Base-by-base conservation (phyloP, 53 echinoderm and acorn worm genomes). In the Pentamera pediparva region DNA sequence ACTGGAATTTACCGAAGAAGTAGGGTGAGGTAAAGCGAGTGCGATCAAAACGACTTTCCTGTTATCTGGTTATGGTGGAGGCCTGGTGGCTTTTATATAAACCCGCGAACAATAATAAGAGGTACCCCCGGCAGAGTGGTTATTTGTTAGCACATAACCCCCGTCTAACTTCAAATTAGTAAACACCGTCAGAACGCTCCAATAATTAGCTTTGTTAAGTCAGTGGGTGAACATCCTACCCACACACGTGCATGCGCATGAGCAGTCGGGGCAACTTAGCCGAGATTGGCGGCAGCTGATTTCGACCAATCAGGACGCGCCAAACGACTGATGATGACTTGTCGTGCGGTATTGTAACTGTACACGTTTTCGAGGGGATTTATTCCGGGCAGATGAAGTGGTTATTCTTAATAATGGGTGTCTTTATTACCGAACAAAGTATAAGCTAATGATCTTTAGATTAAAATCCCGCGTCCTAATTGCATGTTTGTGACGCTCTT, bases 131-230 rank as follows among this genome's bases (percentile, higher is more conserved):
- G 67, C 43, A 28, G 67, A 29, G 27, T 43, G 67, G 29, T 67
- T 43, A 43, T 53, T 67, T 67, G 67, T 67, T 41, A 67, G 30
- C 45, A 67, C 27, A 25, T 41, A 67, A 47, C 45, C 25, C 54
- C 7, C n/a, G 45, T 43, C 67, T 67, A 26, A 47, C 15, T 6
- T 6, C 5, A 47, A 41, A 67, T 43, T 67, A 67, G 67, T 40
- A 67, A 67, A 67, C 45, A 67, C 40, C 57, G n/a, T n/a, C 10
- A 54, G 29, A 67, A 67, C 67, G 67, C 67, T 22, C 25, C 67
- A 43, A 26, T 67, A 67, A 67, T 41, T 39, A 25, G 67, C 67
- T 40, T 67, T 67, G 67, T 67, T 41, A 35, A 41, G 43, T 65
- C 3, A 6, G 20, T 29, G 28, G 32, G 15, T 24, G 3, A 13